phyloP scores from a whole-genome alignment of 2,113 vertebrate species.

The Marmota monax region DNA sequence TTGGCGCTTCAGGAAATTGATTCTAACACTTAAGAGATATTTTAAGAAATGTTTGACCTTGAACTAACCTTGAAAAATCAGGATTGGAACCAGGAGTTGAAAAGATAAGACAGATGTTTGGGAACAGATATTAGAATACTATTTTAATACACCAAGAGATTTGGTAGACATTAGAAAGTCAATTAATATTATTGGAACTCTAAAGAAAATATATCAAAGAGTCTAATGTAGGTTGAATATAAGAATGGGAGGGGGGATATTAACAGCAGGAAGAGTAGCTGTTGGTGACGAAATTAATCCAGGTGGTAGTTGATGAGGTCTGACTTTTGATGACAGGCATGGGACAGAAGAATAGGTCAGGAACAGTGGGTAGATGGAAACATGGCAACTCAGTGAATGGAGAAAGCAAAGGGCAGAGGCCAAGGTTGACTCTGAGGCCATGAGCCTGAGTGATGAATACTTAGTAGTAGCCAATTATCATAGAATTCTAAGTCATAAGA shows the following conservation, averaged over 20 bases:
- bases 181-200: conserved; percentile 15
- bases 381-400: background rate
- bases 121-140: background rate
- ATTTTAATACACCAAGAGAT: background rate
- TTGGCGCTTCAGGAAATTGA: background rate
- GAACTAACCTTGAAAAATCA: background rate
- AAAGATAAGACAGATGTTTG: background rate
- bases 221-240: background rate
- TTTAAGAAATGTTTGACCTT: conserved; percentile 35
- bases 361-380: background rate
- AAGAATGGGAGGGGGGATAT: background rate
- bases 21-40: background rate
- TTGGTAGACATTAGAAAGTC: background rate
- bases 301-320: background rate
- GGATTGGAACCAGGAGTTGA: background rate
- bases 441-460: background rate
- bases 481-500: background rate
- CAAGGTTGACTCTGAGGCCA: background rate
- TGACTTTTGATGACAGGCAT: background rate
- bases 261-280: background rate
- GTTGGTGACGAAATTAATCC: background rate
- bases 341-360: background rate
- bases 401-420: background rate
- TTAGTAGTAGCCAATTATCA: background rate
- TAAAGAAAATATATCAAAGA: background rate